A percentile compares a stretch with the other conserved stretches of the same genome.
These are phyloP conservation scores for Yponomeuta malinellus DNA, from an alignment of 2,888 invertebrate species.

Conservation along the genomic window DNA sequence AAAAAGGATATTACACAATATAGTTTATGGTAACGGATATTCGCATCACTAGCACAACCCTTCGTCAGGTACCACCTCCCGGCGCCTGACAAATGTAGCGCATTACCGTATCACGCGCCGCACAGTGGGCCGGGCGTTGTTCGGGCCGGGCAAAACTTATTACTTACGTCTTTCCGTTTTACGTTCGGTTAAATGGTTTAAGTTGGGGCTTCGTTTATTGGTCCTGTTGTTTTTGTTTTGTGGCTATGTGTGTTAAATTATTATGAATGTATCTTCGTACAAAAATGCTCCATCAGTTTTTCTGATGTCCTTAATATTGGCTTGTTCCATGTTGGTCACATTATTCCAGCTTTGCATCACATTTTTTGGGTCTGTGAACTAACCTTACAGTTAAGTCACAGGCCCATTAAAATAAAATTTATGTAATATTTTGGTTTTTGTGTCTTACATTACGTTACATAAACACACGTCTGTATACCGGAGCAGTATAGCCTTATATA, in stretches of 20 bases:
- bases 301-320: too few relatives aligned
- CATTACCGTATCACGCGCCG: slow-evolving; percentile 14
- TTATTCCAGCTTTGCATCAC: too few relatives aligned
- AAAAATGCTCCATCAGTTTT: not conserved
- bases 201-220: not conserved
- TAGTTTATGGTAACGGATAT: not conserved
- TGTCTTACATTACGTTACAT: too few relatives aligned
- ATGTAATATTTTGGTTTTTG: too few relatives aligned
- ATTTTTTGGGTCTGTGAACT: too few relatives aligned
- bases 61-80: not conserved
- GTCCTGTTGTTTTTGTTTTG: not conserved
- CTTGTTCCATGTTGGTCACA: too few relatives aligned
- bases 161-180: not conserved
- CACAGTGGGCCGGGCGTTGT: not conserved
- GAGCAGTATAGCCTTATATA: too few relatives aligned
- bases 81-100: slow-evolving; percentile 14
- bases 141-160: not conserved
- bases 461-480: too few relatives aligned
- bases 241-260: not conserved
- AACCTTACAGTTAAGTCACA: too few relatives aligned
- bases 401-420: too few relatives aligned
- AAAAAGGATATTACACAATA: too few relatives aligned
- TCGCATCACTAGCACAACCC: slow-evolving; percentile 9
- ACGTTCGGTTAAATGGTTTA: not conserved
- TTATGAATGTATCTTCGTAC: not conserved